Base-by-base conservation (phyloP, 2,113 vertebrate species). In the Hippocampus zosterae region DNA sequence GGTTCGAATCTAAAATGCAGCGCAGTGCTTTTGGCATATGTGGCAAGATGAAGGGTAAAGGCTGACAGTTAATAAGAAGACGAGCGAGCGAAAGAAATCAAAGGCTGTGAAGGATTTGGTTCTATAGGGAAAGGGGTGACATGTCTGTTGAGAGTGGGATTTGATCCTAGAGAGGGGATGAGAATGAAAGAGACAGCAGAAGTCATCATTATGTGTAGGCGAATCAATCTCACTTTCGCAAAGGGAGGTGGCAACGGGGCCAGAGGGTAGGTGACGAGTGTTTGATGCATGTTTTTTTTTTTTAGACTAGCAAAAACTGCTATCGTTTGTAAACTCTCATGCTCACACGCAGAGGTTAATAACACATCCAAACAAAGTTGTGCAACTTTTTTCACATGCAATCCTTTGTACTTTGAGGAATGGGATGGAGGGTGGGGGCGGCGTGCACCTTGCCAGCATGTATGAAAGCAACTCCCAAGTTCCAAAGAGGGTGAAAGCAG, bases 401-500 rank as follows among this genome's bases (percentile, higher is more conserved):
- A 12, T 9, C 16, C 3, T 37, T 61, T 12, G 15, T 42, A 19
- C 42, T 65, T 29, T 57, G 5, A 15, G 5, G 23, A 23, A 29
- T 29, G 29, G 29, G 1, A 2, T 3, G 3, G 29, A 0, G 29
- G 29, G 29, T 4, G 25, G 13, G 19, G 5, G 19, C 1, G 15
- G 40, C n/a, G n/a, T n/a, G 25, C n/a, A 65, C 10, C 10, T 18
- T 44, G 9, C 5, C 23, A 66, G 50, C 60, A 68, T 75, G 65
- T 82, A 73, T 76, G 59, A 55, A 53, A 37, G 12, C 7, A 12
- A 11, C 46, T 82, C 52, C 52, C 61, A 71, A 69, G 61, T 77
- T 74, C 76, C 68, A 21, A 44, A 37, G 65, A 75, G 76, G 75
- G 84, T 21, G 66, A 81, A 79, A 69, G 64, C 64, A 67, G 48